Base-by-base conservation (phyloP, 92 coral and sea anemone genomes). In the Siderastrea radians region DNA sequence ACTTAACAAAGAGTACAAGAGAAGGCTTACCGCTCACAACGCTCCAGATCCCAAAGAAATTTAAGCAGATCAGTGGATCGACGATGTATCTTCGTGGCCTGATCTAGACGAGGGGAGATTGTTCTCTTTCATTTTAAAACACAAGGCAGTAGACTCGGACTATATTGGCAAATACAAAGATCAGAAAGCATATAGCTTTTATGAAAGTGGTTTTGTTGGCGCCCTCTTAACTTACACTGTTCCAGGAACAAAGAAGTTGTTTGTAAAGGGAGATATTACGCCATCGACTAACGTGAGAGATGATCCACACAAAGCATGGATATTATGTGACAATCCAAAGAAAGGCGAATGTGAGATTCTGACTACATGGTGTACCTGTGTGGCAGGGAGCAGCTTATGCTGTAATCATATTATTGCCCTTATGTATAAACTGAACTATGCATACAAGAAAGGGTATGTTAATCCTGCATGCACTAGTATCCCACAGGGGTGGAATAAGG, bases 371-470 rank as follows among this genome's bases (percentile, higher is more conserved):
- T 91, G 91, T 81, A 83, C 86, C 49, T 87, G 91, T 75, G 81
- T 79, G 14, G 89, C 88, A 14, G 90, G 92, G 13, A 92, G 79
- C 52, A 91, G 82, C 66, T 63, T 14, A 69, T 67, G 68, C 49
- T 91, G 90, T 43, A 89, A 93, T 68, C 93, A 93, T 78, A 72
- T 82, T n/a, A 89, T 93, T 60, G 95, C 95, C 38, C 43, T 78
- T 14, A 45, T 93, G 55, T 89, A 93, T 70, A 93, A 93, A 81
- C 26, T 90, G 48, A 88, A 89, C 49, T 81, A 76, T 90, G 89
- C 95, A 7, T 72, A 48, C 8, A 81, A 78, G 17, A 54, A 83
- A 53, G 93, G 88, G 4, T 89, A 82, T 44, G 75, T 49, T 19
- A 74, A 77, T 66, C 91, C 86, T 49, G 77, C 95, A 26, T 85